Evolutionary conservation across 2,797 vertebrate species (phyloP).

Genomic region (Thunnus albacares): DNA sequence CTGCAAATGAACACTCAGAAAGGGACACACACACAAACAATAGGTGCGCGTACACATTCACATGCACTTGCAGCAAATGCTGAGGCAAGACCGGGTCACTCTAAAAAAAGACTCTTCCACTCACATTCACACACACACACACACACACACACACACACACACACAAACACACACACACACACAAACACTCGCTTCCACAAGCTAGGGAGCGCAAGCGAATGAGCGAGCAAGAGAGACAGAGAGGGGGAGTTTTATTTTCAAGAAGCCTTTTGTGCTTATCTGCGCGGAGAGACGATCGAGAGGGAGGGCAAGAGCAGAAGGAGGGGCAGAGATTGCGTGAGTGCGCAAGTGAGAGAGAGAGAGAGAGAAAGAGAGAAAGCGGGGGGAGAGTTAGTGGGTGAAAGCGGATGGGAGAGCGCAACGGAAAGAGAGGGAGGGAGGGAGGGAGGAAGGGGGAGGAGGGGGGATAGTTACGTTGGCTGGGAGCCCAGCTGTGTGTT

Average conservation of each 20-base stretch:
- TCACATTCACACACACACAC: constrained; percentile 30
- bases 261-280: constrained; percentile 84
- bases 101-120: constrained; percentile 71
- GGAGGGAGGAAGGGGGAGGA: background rate
- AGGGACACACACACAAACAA: constrained; percentile 67
- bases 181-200: constrained; percentile 58
- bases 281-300: constrained; percentile 67
- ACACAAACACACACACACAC: constrained; percentile 24
- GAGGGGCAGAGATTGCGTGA: constrained; percentile 66
- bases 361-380: constrained; percentile 44
- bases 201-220: constrained; percentile 44
- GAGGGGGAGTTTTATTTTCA: constrained; percentile 81
- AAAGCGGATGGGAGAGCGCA: constrained; percentile 79
- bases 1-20: constrained; percentile 63
- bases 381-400: constrained; percentile 60
- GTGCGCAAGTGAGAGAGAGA: constrained; percentile 40
- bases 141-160: constrained; percentile 6
- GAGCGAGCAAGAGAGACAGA: constrained; percentile 50
- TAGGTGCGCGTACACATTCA: constrained; percentile 54
- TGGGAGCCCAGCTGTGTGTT: constrained; percentile 83
- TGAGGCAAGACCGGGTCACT: constrained; percentile 78
- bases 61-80: constrained; percentile 74
- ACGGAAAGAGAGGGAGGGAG: constrained; percentile 67
- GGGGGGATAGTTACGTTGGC: constrained; percentile 76
- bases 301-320: constrained; percentile 56